Base-by-base conservation (phyloP, 2,797 vertebrate species). In the Leptoclinus maculatus region DNA sequence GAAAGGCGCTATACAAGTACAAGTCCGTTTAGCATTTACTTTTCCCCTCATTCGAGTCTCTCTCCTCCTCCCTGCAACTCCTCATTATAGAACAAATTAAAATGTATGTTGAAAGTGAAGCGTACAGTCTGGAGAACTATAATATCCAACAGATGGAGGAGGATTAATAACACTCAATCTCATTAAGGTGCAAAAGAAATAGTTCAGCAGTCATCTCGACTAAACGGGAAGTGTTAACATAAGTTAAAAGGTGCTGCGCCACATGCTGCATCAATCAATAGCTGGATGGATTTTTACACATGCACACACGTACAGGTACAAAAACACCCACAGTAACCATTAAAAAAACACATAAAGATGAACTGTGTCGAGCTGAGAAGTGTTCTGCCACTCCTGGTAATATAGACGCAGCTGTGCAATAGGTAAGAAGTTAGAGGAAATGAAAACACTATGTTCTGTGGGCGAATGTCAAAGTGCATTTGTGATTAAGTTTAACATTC, bases 71-170 rank as follows among this genome's bases (percentile, higher is more conserved):
- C 10, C 23, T 54, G 19, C 13, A 69, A 51, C 58, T 67, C 32
- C 57, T 82, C 73, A 56, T 83, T 64, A 14, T 7, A 74, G 21
- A 84, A 41, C n/a, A 66, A 83, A 77, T 51, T 76, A 66, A 79
- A 80, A 79, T 71, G 45, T 62, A 13, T 71, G 65, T 65, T 65
- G 53, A 66, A 71, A 76, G 72, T 76, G 57, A 41, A 63, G 69
- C 27, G 11, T 49, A 9, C 49, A 53, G 68, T 73, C 53, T 76
- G 69, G 27, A 59, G 36, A 66, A 74, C 7, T 69, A 47, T 51
- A 70, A 73, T 66, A 85, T 32, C 12, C 49, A 89, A 78, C 85
- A 86, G 75, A 90, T 81, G 78, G 86, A 83, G 74, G 80, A 83
- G 13, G 60, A 47, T 70, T 89, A 82, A 83, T 84, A 76, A 86